Base-by-base conservation (phyloP, 2,797 vertebrate genomes). In the Strix occidentalis region DNA sequence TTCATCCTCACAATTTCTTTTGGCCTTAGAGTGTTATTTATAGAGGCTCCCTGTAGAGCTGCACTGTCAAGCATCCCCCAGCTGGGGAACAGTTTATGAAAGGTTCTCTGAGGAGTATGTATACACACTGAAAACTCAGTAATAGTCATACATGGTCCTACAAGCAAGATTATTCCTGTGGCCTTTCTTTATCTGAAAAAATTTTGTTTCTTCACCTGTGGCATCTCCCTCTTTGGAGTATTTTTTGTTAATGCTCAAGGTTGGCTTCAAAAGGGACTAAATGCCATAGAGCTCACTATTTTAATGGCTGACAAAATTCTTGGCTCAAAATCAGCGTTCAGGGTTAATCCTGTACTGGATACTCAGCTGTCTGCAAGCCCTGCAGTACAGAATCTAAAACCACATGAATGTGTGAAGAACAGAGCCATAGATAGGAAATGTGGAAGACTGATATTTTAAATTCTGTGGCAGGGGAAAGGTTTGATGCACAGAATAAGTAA, bases 1-100 rank as follows among this genome's bases (percentile, higher is more conserved):
- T 92, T 97, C 64, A 83, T 96, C 75, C 58, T 92, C 71, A 37
- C 60, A 35, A 61, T 85, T 95, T 94, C 89, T 93, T 93, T 93
- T 92, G 87, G 89, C 92, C 95, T 96, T 95, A 74, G 87, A 92
- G 87, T 96, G 96, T 95, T 96, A 96, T 95, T 96, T 96, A 90
- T 96, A 94, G 96, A 92, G 60, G 23, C n/a, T 94, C 92, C 84
- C 86, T 46, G 75, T 89, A 89, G 92, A 94, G 68, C 78, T 92
- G 81, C 84, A 74, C 78, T 85, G 64, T 92, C 77, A 84, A 87
- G 89, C 60, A 77, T 93, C 48, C n/a, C 71, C 81, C 95, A 97
- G 75, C 95, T 94, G 92, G 89, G 81, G 51, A 96, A 70, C 39
- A 90, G 81, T 48, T 95, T 94, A 79, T 56, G 56, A 85, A 91